phyloP scores from a whole-genome alignment of 2,113 vertebrate genomes.

The Protobothrops flavoviridis region DNA sequence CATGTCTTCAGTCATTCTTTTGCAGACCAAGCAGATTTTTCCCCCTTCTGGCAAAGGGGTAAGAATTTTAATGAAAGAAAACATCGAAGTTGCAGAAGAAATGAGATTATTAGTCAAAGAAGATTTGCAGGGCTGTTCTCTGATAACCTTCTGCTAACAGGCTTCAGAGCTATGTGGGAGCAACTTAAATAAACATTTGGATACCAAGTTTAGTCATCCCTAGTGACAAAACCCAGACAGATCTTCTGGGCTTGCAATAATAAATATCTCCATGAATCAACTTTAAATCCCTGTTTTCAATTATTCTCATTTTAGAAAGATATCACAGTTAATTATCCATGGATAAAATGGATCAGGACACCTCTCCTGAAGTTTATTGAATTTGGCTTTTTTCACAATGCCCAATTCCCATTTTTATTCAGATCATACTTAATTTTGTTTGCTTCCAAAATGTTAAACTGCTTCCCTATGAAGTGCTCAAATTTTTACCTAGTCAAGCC shows the following conservation, averaged over 20 bases:
- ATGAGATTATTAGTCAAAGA: conserved; percentile 83
- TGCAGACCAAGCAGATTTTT: conserved; percentile 70
- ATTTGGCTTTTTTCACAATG: conserved; percentile 72
- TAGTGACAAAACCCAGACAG: conserved; percentile 89
- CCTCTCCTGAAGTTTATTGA: conserved; percentile 83
- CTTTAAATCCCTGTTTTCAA: conserved; percentile 89
- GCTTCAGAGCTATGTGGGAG: conserved; percentile 84
- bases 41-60: conserved; percentile 61
- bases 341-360: conserved; percentile 64
- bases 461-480: conserved; percentile 50
- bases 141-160: conserved; percentile 93
- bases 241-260: conserved; percentile 87
- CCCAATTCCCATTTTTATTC: conserved; percentile 76
- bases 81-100: conserved; percentile 80
- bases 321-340: conserved; percentile 91
- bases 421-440: conserved; percentile 74
- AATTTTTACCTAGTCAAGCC: background rate
- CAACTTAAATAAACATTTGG: conserved; percentile 87
- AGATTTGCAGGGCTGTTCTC: conserved; percentile 85
- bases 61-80: conserved; percentile 85
- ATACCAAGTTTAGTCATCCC: conserved; percentile 84
- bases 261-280: conserved; percentile 94
- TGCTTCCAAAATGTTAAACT: conserved; percentile 66
- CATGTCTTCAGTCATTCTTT: conserved; percentile 63
- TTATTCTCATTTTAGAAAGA: conserved; percentile 90